phyloP scores from a whole-genome alignment of 2,113 vertebrate species.

The Mesembrinibis cayennensis region DNA sequence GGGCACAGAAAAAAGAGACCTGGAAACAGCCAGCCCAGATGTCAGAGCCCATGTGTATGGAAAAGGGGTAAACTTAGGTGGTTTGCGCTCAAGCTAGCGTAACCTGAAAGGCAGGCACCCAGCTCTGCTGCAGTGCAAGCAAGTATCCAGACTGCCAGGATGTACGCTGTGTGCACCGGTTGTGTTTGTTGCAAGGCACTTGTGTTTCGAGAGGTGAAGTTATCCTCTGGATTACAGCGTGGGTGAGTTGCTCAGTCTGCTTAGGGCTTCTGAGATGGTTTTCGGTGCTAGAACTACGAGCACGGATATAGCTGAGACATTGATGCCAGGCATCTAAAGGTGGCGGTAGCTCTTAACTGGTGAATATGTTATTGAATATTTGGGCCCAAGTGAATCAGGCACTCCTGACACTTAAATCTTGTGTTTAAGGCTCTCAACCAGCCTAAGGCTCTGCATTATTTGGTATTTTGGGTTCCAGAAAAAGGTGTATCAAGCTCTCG shows the following conservation, averaged over 20 bases:
- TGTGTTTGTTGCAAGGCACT: background rate
- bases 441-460: background rate
- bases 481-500: background rate
- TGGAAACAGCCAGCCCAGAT: background rate
- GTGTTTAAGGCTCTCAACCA: background rate
- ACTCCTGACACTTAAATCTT: background rate
- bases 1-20: background rate
- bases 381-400: background rate
- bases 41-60: accelerated
- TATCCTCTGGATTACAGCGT: background rate
- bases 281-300: background rate
- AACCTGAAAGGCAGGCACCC: too few relatives aligned
- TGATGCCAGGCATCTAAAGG: background rate
- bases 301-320: background rate
- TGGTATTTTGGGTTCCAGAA: background rate
- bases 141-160: background rate
- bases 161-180: accelerated
- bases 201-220: background rate
- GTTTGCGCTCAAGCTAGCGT: background rate
- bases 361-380: background rate
- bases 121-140: background rate
- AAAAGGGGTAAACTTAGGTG: background rate
- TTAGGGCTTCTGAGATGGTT: background rate
- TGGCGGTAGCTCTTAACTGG: background rate
- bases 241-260: background rate